Percentiles rank a stretch among this genome's conserved stretches.
These are phyloP conservation scores for Gryon sp. DNA, from an alignment of 1,140 invertebrate species.

Conservation along the genomic window DNA sequence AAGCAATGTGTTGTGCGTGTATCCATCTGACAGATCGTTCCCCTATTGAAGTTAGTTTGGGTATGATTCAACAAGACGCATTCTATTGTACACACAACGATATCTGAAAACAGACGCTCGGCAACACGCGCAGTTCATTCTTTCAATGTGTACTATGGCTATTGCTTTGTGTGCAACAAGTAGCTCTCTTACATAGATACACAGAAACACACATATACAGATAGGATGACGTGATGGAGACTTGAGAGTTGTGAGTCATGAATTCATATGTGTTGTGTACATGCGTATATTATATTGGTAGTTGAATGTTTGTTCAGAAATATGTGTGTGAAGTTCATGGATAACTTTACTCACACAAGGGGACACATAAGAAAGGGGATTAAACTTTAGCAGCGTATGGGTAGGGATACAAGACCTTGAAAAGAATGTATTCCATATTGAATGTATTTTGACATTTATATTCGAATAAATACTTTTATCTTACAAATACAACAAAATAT, in stretches of 20 bases:
- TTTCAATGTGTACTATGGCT: constrained; percentile 1
- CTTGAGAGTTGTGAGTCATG: constrained; percentile 20
- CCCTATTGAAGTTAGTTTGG: constrained; percentile 1
- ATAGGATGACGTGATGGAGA: not conserved
- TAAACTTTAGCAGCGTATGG: constrained; percentile 27
- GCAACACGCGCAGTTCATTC: constrained; percentile 3
- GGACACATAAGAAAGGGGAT: constrained; percentile 46
- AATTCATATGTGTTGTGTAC: not conserved
- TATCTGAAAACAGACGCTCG: constrained; percentile 32
- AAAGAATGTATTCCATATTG: constrained; percentile 34
- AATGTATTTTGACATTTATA: constrained; percentile 23
- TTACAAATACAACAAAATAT: too few species aligned
- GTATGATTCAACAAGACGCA: constrained; percentile 52
- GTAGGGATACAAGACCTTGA: constrained; percentile 34
- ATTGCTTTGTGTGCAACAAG: constrained; percentile 56
- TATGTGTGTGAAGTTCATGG: constrained; percentile 42
- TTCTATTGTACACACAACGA: too few species aligned
- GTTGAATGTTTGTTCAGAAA: constrained; percentile 22
- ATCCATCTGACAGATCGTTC: constrained; percentile 44
- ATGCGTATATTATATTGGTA: too few species aligned
- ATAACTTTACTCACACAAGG: constrained; percentile 29
- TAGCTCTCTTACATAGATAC: constrained; percentile 19
- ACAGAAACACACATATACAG: not conserved
- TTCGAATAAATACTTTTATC: too few species aligned
- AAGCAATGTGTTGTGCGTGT: not conserved